Percentiles rank a stretch among this genome's conserved stretches.
Conservation (phyloP, 2,797 vertebrate species). For the Myotis pilosus region DNA sequence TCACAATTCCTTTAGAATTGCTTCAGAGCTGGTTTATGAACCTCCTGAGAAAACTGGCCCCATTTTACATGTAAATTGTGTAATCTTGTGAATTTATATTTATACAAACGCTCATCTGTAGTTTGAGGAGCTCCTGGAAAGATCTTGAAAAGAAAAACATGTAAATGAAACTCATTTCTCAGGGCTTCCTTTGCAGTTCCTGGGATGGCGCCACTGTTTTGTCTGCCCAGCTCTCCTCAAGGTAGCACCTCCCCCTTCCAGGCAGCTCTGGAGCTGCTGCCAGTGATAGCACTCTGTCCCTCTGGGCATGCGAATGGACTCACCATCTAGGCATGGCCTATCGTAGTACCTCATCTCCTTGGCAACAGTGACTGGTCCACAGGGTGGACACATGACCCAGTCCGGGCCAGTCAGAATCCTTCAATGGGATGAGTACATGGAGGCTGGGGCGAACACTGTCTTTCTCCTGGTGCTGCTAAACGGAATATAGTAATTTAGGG, state of each 20-base stretch:
- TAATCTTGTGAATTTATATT: constrained; percentile 69
- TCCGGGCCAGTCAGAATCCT: neutral
- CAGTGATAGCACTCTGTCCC: neutral
- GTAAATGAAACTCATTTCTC: neutral
- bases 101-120: constrained; percentile 54
- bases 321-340: neutral
- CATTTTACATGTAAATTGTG: constrained; percentile 72
- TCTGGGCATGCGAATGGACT: neutral
- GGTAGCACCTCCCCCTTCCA: neutral
- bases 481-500: neutral
- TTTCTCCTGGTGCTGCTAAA: neutral
- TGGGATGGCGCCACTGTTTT: neutral
- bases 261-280: neutral
- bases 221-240: neutral
- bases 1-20: constrained; percentile 68
- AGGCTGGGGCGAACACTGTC: neutral
- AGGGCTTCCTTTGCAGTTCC: neutral
- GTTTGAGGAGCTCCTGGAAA: constrained; percentile 64
- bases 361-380: neutral
- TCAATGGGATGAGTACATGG: neutral
- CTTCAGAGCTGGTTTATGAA: constrained; percentile 65
- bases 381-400: neutral
- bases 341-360: neutral
- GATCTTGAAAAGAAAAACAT: constrained; percentile 14
- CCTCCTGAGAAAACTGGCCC: constrained; percentile 65